phyloP scores from a whole-genome alignment of 2,888 invertebrate genomes.

The Nematopogon swammerdamellus region DNA sequence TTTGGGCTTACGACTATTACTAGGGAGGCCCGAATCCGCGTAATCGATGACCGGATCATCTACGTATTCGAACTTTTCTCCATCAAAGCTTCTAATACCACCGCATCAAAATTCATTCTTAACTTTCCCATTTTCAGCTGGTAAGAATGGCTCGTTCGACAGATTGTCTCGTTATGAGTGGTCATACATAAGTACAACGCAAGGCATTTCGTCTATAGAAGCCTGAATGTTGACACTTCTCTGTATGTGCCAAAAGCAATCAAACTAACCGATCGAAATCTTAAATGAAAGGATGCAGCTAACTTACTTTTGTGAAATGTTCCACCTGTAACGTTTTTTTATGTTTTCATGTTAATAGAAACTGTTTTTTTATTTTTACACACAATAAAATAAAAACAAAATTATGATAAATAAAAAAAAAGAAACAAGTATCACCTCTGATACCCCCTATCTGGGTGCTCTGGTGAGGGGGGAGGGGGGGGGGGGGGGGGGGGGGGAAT shows the following conservation, averaged over 20 bases:
- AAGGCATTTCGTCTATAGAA: slow-evolving; percentile 81
- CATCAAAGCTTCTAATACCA: slow-evolving; percentile 72
- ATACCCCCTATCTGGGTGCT: neutral
- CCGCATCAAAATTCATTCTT: slow-evolving; percentile 84
- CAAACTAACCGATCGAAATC: neutral
- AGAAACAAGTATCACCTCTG: neutral
- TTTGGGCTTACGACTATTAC: slow-evolving; percentile 64
- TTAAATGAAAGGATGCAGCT: neutral
- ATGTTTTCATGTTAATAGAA: slow-evolving; percentile 1
- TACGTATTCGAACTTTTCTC: slow-evolving; percentile 81
- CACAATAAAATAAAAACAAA: neutral
- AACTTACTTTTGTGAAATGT: slow-evolving; percentile 1
- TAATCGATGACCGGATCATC: slow-evolving; percentile 85
- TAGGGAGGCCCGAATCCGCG: slow-evolving; percentile 71
- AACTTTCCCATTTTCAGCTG: slow-evolving; percentile 66
- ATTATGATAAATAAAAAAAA: neutral
- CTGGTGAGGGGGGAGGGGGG: neutral
- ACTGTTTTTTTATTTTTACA: neutral
- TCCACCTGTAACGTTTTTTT: neutral
- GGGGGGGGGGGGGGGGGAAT: too few relatives aligned
- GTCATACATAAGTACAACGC: slow-evolving; percentile 77
- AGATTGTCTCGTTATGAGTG: slow-evolving; percentile 75
- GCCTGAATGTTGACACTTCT: slow-evolving; percentile 68
- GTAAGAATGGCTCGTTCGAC: slow-evolving; percentile 77
- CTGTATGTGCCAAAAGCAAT: slow-evolving; percentile 1